Evolutionary conservation across 2,888 invertebrate species (phyloP), one percentile per base, ranked within the genome.

Genomic region (Melinaea marsaeus): DNA sequence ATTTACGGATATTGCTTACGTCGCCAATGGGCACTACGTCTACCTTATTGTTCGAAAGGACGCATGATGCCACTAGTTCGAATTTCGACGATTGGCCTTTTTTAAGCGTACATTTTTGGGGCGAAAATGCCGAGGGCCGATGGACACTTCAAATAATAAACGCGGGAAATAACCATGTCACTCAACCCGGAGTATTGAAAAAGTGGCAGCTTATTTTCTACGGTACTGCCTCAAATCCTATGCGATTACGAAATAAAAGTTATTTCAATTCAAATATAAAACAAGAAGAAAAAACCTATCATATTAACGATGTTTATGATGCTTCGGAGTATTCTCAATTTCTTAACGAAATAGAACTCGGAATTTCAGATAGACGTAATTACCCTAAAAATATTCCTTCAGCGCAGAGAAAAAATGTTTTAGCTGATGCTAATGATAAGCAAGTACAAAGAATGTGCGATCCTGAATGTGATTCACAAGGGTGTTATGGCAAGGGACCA

Each of bases 81-180:
- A 97, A 97, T 80, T 99, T 99, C 85, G 97, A 98, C 84, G 97
- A 98, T 83, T 99, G 99, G 99, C 98, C 99, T 13, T 99, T 99
- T 92, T 93, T 99, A 75, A 97, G 98, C 79, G 98, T 99, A 22
- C 99, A 99, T 84, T 99, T 96, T 88, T 99, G 99, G 99, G 99
- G 99, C 34, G 97, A 96, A 85, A 96, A 95, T 75, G 95, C 96
- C 58, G 95, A 96, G 77, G 97, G 97, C 42, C 92, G 95, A 70
- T 97, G 97, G 97, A 96, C 95, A 33, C 86, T 97, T 68, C 95
- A 96, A 83, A 94, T 96, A 74, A 93, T 93, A 73, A 93, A 93
- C 73, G 92, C 92, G 9, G 96, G 96, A 47, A 95, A 94, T 74
- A 92, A 96, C 68, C 94, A 95, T 72, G 96, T 96, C 63, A 96